phyloP scores from a whole-genome alignment of 2,113 vertebrate genomes.

The Dasyurus viverrinus region DNA sequence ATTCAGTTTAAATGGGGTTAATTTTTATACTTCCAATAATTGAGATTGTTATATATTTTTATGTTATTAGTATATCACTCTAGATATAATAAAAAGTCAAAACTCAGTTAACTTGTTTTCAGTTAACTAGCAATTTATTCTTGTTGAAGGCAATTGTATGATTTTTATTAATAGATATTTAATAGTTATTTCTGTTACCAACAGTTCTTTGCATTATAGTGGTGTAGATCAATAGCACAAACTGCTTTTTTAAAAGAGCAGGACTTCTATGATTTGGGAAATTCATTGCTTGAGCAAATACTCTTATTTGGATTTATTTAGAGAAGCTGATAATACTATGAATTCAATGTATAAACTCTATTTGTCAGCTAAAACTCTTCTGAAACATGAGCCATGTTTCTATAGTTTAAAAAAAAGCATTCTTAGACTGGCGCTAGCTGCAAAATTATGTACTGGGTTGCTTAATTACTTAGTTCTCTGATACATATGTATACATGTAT shows the following conservation, averaged over 20 bases:
- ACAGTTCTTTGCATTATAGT: neutral
- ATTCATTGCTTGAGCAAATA: constrained; percentile 1
- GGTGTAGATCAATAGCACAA: neutral
- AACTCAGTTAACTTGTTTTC: neutral
- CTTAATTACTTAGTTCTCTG: neutral
- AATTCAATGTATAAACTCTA: neutral
- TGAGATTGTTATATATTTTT: neutral
- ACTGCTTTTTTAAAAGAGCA: neutral
- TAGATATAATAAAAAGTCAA: neutral
- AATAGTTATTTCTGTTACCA: too few relatives aligned
- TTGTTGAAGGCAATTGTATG: neutral
- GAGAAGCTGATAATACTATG: neutral
- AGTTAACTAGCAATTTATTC: neutral
- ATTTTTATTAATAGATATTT: neutral
- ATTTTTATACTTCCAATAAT: neutral
- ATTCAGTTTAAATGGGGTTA: neutral
- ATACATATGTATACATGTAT: neutral
- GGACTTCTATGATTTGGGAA: constrained; percentile 10
- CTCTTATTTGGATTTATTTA: neutral
- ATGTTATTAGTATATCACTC: neutral
- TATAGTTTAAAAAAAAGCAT: neutral
- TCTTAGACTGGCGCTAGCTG: neutral
- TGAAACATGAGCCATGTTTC: neutral
- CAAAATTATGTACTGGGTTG: neutral
- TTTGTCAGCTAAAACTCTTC: neutral